Evolutionary conservation across 2,888 invertebrate genomes (phyloP).

Genomic region (Limnephilus marmoratus): DNA sequence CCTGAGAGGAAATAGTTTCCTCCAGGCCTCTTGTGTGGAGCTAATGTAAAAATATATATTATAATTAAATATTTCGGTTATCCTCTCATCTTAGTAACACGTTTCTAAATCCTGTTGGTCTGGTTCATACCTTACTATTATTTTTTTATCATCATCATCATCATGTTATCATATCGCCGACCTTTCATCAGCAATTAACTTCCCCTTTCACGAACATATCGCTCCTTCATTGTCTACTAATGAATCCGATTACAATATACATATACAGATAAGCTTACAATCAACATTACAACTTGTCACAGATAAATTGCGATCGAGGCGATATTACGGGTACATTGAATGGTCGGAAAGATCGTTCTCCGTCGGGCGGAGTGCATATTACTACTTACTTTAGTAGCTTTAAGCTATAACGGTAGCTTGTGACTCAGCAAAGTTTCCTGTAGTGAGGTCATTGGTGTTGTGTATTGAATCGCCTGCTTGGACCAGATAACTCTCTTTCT

Average conservation of each 20-base stretch:
- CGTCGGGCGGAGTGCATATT: background rate
- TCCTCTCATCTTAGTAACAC: background rate
- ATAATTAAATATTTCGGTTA: background rate
- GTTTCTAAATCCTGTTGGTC: background rate
- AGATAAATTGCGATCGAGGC: background rate
- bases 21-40: too few relatives aligned
- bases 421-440: conserved; percentile 44
- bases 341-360: background rate
- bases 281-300: background rate
- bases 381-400: background rate
- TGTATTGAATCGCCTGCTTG: conserved; percentile 21
- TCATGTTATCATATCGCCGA: background rate
- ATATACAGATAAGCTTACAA: background rate
- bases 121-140: background rate
- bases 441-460: conserved; percentile 38
- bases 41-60: too few relatives aligned
- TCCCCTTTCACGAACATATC: background rate
- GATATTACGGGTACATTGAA: background rate
- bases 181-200: background rate
- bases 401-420: conserved; percentile 42
- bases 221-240: background rate
- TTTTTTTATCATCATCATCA: background rate
- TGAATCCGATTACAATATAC: background rate
- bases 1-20: too few relatives aligned
- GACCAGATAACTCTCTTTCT: conserved; percentile 18